phyloP scores from a whole-genome alignment of 2,888 invertebrate species.

The Ophion obscuratus region DNA sequence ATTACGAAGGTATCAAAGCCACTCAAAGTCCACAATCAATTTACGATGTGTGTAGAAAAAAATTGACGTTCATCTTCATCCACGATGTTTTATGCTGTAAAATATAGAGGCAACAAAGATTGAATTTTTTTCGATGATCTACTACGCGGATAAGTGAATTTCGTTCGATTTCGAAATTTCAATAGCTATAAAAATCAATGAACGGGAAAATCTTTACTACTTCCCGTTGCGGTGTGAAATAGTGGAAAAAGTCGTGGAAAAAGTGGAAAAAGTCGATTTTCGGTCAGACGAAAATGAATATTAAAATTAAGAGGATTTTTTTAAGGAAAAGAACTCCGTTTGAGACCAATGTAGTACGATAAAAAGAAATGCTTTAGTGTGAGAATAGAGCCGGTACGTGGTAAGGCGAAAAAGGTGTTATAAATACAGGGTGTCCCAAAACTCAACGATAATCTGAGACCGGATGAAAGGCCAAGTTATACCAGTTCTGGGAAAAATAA shows the following conservation, averaged over 20 bases:
- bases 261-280: constrained; percentile 14
- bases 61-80: background rate
- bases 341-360: too few relatives aligned
- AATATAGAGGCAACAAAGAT: background rate
- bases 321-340: too few relatives aligned
- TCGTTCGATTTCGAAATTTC: background rate
- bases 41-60: background rate
- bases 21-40: background rate
- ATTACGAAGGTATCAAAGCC: background rate
- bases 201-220: constrained; percentile 4
- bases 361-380: too few relatives aligned
- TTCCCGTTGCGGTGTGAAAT: background rate
- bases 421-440: too few relatives aligned
- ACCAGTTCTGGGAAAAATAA: too few relatives aligned
- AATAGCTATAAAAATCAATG: constrained; percentile 20
- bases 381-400: too few relatives aligned
- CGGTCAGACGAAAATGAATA: background rate
- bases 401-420: too few relatives aligned
- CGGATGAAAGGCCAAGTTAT: too few relatives aligned
- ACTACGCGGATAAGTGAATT: constrained; percentile 4
- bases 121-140: background rate
- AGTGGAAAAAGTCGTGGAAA: constrained; percentile 13
- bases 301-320: too few relatives aligned
- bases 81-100: background rate
- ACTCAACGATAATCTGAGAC: too few relatives aligned